Conservation (phyloP, 1,140 invertebrate species). For the Harlomillsia oculata region DNA sequence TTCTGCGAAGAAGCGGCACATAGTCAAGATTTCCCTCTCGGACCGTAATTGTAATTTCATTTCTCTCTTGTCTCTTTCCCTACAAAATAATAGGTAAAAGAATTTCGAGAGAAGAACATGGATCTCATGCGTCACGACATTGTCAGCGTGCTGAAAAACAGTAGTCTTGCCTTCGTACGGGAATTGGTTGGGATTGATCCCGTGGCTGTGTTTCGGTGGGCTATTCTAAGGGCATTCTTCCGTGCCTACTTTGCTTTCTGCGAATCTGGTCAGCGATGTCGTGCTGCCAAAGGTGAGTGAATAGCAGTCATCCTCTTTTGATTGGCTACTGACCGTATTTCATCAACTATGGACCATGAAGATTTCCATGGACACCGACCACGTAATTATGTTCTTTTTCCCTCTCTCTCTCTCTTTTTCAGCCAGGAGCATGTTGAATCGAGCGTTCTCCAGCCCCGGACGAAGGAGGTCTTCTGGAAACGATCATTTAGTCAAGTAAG, state of each 20-base stretch:
- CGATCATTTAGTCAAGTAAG: constrained; percentile 35
- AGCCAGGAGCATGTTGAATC: constrained; percentile 26
- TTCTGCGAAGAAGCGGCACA: too few relatives aligned
- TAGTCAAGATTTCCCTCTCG: too few relatives aligned
- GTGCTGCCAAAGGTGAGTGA: constrained; percentile 50
- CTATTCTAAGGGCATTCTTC: constrained; percentile 80
- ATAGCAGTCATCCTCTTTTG: too few relatives aligned
- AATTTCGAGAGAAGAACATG: constrained; percentile 92
- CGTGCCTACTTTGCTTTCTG: constrained; percentile 83
- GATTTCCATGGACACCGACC: not conserved
- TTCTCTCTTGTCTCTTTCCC: too few relatives aligned
- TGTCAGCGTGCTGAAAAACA: constrained; percentile 85
- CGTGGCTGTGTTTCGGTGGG: constrained; percentile 90
- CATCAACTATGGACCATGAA: too few relatives aligned
- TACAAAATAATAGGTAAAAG: constrained; percentile 65
- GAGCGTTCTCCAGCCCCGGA: constrained; percentile 30
- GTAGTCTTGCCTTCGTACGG: constrained; percentile 79
- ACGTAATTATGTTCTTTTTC: not conserved
- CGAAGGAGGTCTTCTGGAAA: constrained; percentile 29
- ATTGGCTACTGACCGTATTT: too few relatives aligned
- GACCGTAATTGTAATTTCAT: too few relatives aligned
- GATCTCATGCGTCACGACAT: constrained; percentile 91
- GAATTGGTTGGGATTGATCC: constrained; percentile 81
- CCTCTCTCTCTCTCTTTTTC: not conserved
- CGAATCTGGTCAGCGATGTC: constrained; percentile 64